Evolutionary conservation across 2,113 vertebrate species (phyloP).

Genomic region (Cyphomyrus discorhynchus): DNA sequence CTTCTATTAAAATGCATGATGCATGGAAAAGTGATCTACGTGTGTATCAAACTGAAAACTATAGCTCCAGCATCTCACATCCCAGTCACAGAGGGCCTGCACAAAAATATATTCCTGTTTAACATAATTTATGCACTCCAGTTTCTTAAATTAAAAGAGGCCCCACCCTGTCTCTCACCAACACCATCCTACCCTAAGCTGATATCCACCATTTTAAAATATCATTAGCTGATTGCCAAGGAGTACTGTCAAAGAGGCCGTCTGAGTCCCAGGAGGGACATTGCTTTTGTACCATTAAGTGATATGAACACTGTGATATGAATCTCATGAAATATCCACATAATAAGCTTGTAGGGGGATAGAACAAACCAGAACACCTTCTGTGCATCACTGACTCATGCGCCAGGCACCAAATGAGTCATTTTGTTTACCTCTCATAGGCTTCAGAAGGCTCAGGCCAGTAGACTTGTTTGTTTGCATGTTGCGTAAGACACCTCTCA

Average conservation of each 20-base stretch:
- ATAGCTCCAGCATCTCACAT: not conserved
- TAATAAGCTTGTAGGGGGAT: not conserved
- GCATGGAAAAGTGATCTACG: slow-evolving; percentile 12
- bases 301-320: not conserved
- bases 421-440: not conserved
- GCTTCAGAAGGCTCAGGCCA: not conserved
- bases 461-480: not conserved
- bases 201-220: not conserved
- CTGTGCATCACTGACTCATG: not conserved
- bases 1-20: slow-evolving; percentile 19
- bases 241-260: not conserved
- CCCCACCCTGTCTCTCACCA: not conserved
- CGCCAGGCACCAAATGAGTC: not conserved
- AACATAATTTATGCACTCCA: slow-evolving; percentile 10
- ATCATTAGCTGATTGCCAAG: not conserved
- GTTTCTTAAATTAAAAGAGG: not conserved
- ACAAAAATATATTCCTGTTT: slow-evolving; percentile 9
- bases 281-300: not conserved
- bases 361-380: not conserved
- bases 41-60: slow-evolving; percentile 15
- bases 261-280: not conserved
- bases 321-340: not conserved
- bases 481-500: not conserved
- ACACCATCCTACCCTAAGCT: not conserved
- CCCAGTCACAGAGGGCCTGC: slow-evolving; percentile 12